Evolutionary conservation across 2,888 invertebrate species (phyloP), one percentile per base, ranked within the genome.

Genomic region (Cataglyphis altisquamis): DNA sequence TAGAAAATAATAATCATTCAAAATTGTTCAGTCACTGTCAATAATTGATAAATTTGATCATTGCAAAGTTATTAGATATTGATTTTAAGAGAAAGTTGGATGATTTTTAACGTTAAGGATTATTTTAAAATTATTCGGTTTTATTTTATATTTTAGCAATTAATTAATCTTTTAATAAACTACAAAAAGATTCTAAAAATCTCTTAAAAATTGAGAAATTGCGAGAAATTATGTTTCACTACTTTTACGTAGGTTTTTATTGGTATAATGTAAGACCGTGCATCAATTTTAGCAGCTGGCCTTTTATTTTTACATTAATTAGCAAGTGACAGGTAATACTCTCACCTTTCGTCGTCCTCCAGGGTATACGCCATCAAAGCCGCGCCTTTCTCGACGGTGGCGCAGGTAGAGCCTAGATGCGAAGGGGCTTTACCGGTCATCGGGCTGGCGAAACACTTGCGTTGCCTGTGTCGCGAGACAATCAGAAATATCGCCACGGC

Each of bases 371-470:
- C 94, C 94, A 94, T 94, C 64, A 94, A 88, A 6, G 94, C 94
- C n/a, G 94, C 94, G 32, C 95, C 95, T 84, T 95, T 95, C 88
- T 95, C 95, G 15, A 95, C 95, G 74, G 95, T 94, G 6, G 95
- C 95, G 78, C 94, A 94, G 84, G 95, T 94, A 83, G 95, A 95
- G 32, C 94, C 94, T 36, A 94, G 92, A 84, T 94, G 95, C 81
- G 94, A 94, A 9, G 95, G 95, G 36, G 96, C 95, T 93, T 96
- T 96, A 12, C 96, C 96, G 39, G 97, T 96, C 90, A 97, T 95
- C 1, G 97, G 97, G 85, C 97, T 97, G 12, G 97, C 96, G 94
- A 97, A 97, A 92, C 97, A 97, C 94, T 97, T 97, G 86, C 97
- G 96, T 91, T 97, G 97, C 48, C 96, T 95, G 93, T 97, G 97